These are phyloP conservation scores for Ammospiza maritima DNA, from an alignment of 2,797 vertebrate species.

Conservation along the genomic window DNA sequence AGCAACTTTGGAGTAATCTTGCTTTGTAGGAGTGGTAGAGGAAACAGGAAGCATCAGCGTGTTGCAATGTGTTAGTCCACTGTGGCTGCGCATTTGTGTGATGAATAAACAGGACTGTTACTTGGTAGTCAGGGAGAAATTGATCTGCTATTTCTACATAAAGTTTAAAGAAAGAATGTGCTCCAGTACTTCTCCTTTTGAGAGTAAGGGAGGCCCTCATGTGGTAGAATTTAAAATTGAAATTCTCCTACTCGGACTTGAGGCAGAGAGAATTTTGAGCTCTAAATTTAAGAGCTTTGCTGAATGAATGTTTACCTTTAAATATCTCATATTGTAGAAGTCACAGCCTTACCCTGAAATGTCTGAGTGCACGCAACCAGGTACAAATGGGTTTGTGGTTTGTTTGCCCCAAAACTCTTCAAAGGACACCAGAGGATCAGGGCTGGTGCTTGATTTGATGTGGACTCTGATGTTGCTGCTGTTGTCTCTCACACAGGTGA, in stretches of 20 bases:
- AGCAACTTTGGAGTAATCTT: background rate
- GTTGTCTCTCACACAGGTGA: conserved; percentile 85
- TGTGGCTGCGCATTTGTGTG: background rate
- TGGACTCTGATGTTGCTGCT: conserved; percentile 73
- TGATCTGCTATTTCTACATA: background rate
- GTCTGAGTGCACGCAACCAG: conserved; percentile 58
- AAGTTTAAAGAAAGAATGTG: background rate
- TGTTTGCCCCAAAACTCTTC: background rate
- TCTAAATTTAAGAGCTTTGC: conserved; percentile 21
- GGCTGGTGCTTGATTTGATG: background rate
- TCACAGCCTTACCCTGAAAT: conserved; percentile 59
- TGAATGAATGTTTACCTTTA: background rate
- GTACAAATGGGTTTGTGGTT: conserved; percentile 22
- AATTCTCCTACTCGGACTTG: background rate
- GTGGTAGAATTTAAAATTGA: conserved; percentile 68
- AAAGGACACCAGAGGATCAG: conserved; percentile 42
- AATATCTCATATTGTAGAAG: conserved; percentile 36
- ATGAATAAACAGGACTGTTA: background rate
- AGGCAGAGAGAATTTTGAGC: background rate
- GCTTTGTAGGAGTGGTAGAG: background rate
- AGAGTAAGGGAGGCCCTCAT: conserved; percentile 69
- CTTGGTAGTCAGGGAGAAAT: background rate
- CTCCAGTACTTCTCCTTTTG: background rate
- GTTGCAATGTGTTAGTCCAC: background rate
- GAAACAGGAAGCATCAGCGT: background rate